Conservation (phyloP, 1,140 invertebrate genomes). For the Bombus balteatus region DNA sequence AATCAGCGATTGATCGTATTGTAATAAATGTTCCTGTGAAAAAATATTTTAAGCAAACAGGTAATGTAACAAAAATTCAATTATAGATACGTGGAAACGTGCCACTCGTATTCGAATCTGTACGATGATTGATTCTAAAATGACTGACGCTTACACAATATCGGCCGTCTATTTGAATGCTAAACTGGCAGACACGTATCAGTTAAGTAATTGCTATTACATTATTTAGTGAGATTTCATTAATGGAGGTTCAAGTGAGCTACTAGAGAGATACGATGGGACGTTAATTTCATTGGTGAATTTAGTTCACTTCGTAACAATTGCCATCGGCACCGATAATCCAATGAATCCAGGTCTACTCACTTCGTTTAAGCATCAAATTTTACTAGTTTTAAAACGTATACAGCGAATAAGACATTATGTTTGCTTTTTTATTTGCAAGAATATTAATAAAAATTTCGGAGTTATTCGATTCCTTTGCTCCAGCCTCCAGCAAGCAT, state of each 20-base stretch:
- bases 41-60: not conserved
- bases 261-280: slow-evolving; percentile 50
- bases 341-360: not conserved
- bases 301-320: slow-evolving; percentile 43
- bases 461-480: not conserved
- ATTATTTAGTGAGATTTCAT: slow-evolving; percentile 67
- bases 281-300: slow-evolving; percentile 55
- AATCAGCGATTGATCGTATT: not conserved
- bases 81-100: not conserved
- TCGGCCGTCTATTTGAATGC: not conserved
- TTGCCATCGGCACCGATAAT: slow-evolving; percentile 27
- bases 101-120: not conserved
- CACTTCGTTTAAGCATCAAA: not conserved
- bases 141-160: slow-evolving; percentile 25
- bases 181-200: slow-evolving; percentile 24
- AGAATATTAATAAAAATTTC: not conserved
- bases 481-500: no score
- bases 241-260: slow-evolving; percentile 53
- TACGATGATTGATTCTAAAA: slow-evolving; percentile 12
- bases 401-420: no score
- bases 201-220: slow-evolving; percentile 68
- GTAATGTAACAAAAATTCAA: not conserved
- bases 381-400: not conserved
- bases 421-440: no score
- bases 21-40: not conserved